phyloP scores from a whole-genome alignment of 2,797 vertebrate species.

The Pelobates cultripes region DNA sequence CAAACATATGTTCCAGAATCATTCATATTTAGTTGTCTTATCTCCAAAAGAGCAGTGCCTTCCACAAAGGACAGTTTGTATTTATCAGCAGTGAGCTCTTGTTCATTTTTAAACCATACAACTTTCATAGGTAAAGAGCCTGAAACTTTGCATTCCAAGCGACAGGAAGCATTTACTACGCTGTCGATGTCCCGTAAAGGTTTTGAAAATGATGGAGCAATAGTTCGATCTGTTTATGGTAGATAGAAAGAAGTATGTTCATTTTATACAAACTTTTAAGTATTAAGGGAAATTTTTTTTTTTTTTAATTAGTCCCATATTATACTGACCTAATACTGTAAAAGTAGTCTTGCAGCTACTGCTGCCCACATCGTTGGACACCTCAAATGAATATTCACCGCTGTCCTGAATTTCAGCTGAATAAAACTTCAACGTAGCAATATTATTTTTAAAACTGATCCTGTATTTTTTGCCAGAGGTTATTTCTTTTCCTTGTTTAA shows the following conservation, averaged over 20 bases:
- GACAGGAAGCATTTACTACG: constrained; percentile 75
- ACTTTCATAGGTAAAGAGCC: constrained; percentile 94
- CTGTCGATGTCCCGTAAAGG: constrained; percentile 89
- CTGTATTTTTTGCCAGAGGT: constrained; percentile 92
- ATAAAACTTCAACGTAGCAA: constrained; percentile 91
- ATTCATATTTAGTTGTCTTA: constrained; percentile 79
- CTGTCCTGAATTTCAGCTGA: constrained; percentile 87
- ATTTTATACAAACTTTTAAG: constrained; percentile 49
- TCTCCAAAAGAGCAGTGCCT: constrained; percentile 83
- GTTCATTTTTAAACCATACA: constrained; percentile 92
- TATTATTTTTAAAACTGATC: constrained; percentile 89
- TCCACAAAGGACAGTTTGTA: constrained; percentile 86
- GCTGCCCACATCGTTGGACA: constrained; percentile 93
- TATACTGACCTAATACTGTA: constrained; percentile 89
- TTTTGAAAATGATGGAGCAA: constrained; percentile 93
- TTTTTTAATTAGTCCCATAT: constrained; percentile 26
- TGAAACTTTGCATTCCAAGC: constrained; percentile 90
- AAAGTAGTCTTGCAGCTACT: constrained; percentile 89
- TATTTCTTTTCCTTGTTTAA: constrained; percentile 89
- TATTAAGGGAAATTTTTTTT: neutral
- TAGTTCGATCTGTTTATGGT: constrained; percentile 87
- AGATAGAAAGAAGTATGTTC: constrained; percentile 62
- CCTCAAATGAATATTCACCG: constrained; percentile 92
- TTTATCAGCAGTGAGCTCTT: constrained; percentile 82
- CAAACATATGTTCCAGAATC: constrained; percentile 93